phyloP scores from a whole-genome alignment of 2,888 invertebrate species.

The Melieria crassipennis region DNA sequence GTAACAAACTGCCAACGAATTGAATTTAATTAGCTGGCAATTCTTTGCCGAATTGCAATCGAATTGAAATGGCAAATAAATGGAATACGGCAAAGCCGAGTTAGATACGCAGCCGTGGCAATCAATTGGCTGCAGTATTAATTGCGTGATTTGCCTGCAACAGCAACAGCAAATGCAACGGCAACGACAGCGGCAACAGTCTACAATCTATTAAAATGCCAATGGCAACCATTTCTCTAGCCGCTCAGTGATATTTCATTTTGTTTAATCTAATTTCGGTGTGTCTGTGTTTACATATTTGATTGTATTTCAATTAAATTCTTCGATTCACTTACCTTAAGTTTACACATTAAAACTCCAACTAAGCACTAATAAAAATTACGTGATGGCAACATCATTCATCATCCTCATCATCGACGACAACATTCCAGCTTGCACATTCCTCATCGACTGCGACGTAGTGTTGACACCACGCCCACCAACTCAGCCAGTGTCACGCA shows the following conservation, averaged over 20 bases:
- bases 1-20: neutral
- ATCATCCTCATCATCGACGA: neutral
- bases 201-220: neutral
- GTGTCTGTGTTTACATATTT: too few relatives aligned
- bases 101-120: too few relatives aligned
- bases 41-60: neutral
- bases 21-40: neutral
- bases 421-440: too few relatives aligned
- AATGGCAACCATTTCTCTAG: neutral
- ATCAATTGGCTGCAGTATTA: neutral
- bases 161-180: neutral
- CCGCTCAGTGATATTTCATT: neutral
- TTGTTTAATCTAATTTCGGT: neutral
- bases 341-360: conserved; percentile 31
- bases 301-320: too few relatives aligned
- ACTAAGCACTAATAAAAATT: conserved; percentile 11
- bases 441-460: too few relatives aligned
- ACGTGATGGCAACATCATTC: conserved; percentile 34
- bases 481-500: too few relatives aligned
- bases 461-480: too few relatives aligned
- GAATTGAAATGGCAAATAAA: too few relatives aligned
- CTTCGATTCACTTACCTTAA: conserved; percentile 39
- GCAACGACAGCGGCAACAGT: neutral
- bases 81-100: too few relatives aligned
- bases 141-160: conserved; percentile 3